Evolutionary conservation across 30 jellyfish, hydroid and myxozoan genomes (phyloP).

Genomic region (Hydractinia symbiolongicarpus): DNA sequence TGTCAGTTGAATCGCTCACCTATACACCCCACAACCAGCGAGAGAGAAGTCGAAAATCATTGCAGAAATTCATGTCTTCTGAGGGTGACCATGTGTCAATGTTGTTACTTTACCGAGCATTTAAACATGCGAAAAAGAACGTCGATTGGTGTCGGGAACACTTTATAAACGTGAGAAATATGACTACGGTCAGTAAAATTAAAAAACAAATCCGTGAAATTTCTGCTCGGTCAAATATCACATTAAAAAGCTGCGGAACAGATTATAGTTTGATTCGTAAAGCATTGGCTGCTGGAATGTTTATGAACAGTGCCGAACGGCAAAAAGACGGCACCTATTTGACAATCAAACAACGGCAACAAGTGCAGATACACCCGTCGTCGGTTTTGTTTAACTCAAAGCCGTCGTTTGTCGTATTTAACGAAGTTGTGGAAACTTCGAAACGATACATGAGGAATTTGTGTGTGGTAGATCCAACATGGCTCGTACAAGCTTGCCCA

Average conservation of each 20-base stretch:
- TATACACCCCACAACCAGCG: slow-evolving; percentile 69
- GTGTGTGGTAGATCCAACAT: slow-evolving; percentile 80
- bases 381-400: slow-evolving; percentile 67
- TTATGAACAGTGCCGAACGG: slow-evolving; percentile 80
- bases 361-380: slow-evolving; percentile 87
- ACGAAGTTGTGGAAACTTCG: slow-evolving; percentile 81
- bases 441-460: slow-evolving; percentile 75
- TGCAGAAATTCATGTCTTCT: slow-evolving; percentile 62
- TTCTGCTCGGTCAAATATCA: slow-evolving; percentile 40
- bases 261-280: slow-evolving; percentile 53
- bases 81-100: slow-evolving; percentile 86
- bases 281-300: slow-evolving; percentile 69
- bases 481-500: slow-evolving; percentile 85
- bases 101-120: slow-evolving; percentile 53
- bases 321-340: slow-evolving; percentile 80
- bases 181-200: slow-evolving; percentile 61
- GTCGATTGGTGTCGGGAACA: slow-evolving; percentile 82
- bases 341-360: slow-evolving; percentile 65
- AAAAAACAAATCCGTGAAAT: slow-evolving; percentile 81
- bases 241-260: slow-evolving; percentile 59
- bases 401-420: slow-evolving; percentile 65
- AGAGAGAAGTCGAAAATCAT: slow-evolving; percentile 51
- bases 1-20: slow-evolving; percentile 79
- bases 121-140: slow-evolving; percentile 66
- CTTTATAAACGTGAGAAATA: slow-evolving; percentile 68